A percentile compares a stretch with the other conserved stretches of the same genome.
phyloP scores from a whole-genome alignment of 1,140 invertebrate species.

The Drosophila paulistorum region DNA sequence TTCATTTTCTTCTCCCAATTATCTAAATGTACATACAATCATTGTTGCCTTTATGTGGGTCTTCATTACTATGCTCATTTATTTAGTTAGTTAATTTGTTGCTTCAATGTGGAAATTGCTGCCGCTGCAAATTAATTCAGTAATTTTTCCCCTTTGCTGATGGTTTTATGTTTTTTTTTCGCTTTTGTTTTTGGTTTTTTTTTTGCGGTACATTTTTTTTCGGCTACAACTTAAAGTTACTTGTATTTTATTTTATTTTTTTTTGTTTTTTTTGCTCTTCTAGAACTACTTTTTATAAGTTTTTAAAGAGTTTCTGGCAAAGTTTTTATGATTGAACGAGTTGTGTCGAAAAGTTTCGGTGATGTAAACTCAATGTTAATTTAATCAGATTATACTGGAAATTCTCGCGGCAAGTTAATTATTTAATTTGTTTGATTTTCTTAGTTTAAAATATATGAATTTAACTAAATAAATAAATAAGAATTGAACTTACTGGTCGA shows the following conservation, averaged over 20 bases:
- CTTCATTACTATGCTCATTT: background rate
- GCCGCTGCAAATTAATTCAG: conserved; percentile 1
- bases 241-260: conserved; percentile 8
- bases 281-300: too few relatives aligned
- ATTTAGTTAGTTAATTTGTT: conserved; percentile 9
- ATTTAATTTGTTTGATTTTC: too few relatives aligned
- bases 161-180: too few relatives aligned
- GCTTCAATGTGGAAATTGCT: background rate
- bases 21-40: background rate
- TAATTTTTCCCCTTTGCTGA: background rate
- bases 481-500: background rate
- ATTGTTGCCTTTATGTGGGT: background rate
- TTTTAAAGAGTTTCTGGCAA: too few relatives aligned
- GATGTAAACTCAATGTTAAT: too few relatives aligned
- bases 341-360: too few relatives aligned
- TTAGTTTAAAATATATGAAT: background rate
- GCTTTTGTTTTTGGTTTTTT: background rate
- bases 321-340: too few relatives aligned
- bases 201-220: conserved; percentile 2
- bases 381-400: too few relatives aligned
- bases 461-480: background rate
- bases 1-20: background rate
- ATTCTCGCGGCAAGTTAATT: too few relatives aligned
- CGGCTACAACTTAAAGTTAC: too few relatives aligned
- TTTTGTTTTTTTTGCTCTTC: too few relatives aligned